Base-by-base conservation (phyloP, 2,888 invertebrate genomes). In the Xestoiulus laeticollis region DNA sequence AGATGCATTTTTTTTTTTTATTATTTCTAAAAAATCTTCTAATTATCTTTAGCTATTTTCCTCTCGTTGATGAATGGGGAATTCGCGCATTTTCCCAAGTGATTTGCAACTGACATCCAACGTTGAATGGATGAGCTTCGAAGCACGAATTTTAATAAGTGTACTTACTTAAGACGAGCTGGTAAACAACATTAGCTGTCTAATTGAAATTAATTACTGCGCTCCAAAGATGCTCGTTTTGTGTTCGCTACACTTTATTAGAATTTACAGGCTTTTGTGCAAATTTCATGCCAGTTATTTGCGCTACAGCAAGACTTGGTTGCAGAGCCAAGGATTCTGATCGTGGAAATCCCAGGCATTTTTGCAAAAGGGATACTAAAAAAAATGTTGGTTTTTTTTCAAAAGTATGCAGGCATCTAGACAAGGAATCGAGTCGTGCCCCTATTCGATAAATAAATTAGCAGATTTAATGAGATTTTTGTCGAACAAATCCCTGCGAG, bases 141-240 rank as follows among this genome's bases (percentile, higher is more conserved):
- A 78, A 78, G 78, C 78, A 14, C 30, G 78, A 78, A 78, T 78
- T 78, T 78, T 78, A 78, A 78, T 78, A 78, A 78, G 78, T 78
- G 78, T 78, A 78, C 78, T 78, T 78, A 78, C 78, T 78, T 30
- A 78, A 26, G 78, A 78, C 78, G 78, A 78, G 78, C 30, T 78
- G 78, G 78, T 78, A 78, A 78, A 78, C 78, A 78, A 30, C 78
- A 78, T 78, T 78, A 78, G 78, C 78, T 78, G 78, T 78, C 78
- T 78, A 78, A 78, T 78, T 78, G 78, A 78, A 78, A 78, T 78
- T 30, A 78, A 78, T 78, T 78, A 48, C 48, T 48, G 30, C 78
- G 14, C 38, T 38, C 38, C 38, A 38, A 3, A 3, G 38, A 38
- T 38, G 38, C 38, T 38, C 38, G 38, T 38, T 38, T 38, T 38